Evolutionary conservation across 2,113 vertebrate species (phyloP).

Genomic region (Riparia riparia): DNA sequence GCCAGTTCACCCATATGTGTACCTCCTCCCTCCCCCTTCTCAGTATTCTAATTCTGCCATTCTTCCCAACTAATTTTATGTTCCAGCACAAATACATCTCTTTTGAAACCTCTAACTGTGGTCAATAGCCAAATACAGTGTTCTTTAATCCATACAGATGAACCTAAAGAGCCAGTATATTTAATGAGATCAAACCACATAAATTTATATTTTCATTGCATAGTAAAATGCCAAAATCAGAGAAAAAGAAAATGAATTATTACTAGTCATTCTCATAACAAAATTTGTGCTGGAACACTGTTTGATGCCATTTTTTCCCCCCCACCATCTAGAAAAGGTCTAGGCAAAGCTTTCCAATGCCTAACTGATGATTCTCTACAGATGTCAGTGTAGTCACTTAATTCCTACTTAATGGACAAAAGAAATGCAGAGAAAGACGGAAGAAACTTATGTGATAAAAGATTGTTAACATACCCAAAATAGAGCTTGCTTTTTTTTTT

Average conservation of each 20-base stretch:
- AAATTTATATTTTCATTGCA: not conserved
- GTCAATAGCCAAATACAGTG: not conserved
- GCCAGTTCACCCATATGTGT: rapidly evolving
- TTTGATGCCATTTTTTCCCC: not conserved
- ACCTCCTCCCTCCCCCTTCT: not conserved
- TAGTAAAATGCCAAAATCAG: not conserved
- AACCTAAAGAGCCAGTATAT: not conserved
- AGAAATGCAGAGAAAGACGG: not conserved
- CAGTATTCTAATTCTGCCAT: not conserved
- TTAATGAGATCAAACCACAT: not conserved
- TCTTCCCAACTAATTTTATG: not conserved
- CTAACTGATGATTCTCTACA: not conserved
- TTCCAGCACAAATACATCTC: not conserved
- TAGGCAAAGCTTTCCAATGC: not conserved
- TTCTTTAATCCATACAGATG: not conserved
- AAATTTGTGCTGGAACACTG: not conserved
- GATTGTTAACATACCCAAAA: not conserved
- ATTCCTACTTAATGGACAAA: not conserved
- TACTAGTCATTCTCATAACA: not conserved
- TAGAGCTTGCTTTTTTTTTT: not conserved
- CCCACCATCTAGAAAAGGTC: not conserved
- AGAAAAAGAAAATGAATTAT: not conserved
- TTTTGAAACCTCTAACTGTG: not conserved
- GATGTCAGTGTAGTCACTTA: not conserved
- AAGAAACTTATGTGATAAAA: not conserved